phyloP scores from a whole-genome alignment of 2,888 invertebrate species.

The Calliphora vomitoria region DNA sequence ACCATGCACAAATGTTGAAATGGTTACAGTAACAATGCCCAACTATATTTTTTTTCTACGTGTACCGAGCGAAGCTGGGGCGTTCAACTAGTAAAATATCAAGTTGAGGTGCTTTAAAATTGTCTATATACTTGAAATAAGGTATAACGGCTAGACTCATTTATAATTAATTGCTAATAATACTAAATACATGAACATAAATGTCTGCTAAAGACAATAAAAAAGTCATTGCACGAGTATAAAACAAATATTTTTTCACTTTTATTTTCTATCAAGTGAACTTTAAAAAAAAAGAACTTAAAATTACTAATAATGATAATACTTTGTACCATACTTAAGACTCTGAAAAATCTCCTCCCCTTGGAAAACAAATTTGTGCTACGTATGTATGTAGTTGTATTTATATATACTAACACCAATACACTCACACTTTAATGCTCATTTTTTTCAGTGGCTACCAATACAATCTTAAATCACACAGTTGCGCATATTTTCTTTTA shows the following conservation, averaged over 20 bases:
- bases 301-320: neutral
- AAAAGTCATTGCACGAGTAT: constrained; percentile 9
- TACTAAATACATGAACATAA: neutral
- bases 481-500: neutral
- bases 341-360: neutral
- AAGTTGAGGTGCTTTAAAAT: no score
- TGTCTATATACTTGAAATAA: neutral
- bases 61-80: no score
- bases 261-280: constrained; percentile 18
- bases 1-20: no score
- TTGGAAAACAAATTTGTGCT: neutral
- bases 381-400: neutral
- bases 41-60: no score
- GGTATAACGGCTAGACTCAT: neutral
- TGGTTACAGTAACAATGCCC: no score
- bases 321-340: neutral
- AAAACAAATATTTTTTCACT: constrained; percentile 20
- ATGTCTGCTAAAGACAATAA: neutral
- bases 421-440: neutral
- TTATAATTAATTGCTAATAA: neutral
- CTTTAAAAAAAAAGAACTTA: neutral
- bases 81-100: no score
- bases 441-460: neutral
- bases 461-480: neutral
- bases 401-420: neutral